phyloP scores from a whole-genome alignment of 1,140 invertebrate genomes.

The Ganaspis sp. region DNA sequence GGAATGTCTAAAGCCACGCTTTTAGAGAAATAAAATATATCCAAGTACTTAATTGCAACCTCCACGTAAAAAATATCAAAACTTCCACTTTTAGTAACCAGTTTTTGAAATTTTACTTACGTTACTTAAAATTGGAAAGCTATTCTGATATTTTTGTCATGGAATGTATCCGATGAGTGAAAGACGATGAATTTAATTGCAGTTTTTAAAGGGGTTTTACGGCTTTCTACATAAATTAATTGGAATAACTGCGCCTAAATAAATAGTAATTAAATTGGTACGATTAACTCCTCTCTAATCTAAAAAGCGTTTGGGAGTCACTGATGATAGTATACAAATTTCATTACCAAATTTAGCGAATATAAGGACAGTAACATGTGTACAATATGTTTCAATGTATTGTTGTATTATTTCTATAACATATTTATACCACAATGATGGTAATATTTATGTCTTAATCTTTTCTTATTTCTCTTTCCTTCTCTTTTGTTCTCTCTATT shows the following conservation, averaged over 20 bases:
- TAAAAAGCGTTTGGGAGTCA: constrained; percentile 22
- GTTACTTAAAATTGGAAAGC: too few species aligned
- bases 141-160: background rate
- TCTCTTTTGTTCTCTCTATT: background rate
- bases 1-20: constrained; percentile 10
- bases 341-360: constrained; percentile 25
- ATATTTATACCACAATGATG: constrained; percentile 20
- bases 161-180: background rate
- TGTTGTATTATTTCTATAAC: constrained; percentile 25
- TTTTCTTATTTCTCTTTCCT: background rate
- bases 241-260: background rate
- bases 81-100: too few species aligned
- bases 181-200: background rate
- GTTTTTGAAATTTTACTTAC: too few species aligned
- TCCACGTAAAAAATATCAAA: background rate
- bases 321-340: constrained; percentile 27
- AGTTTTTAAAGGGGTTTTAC: background rate
- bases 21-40: background rate
- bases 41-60: constrained; percentile 11
- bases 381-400: constrained; percentile 29
- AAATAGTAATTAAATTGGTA: background rate
- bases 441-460: background rate
- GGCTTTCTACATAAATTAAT: constrained; percentile 19
- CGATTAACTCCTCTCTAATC: constrained; percentile 12
- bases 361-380: constrained; percentile 27